These are phyloP conservation scores for Augochlorella aurata DNA, from an alignment of 2,888 invertebrate species.

Conservation along the genomic window DNA sequence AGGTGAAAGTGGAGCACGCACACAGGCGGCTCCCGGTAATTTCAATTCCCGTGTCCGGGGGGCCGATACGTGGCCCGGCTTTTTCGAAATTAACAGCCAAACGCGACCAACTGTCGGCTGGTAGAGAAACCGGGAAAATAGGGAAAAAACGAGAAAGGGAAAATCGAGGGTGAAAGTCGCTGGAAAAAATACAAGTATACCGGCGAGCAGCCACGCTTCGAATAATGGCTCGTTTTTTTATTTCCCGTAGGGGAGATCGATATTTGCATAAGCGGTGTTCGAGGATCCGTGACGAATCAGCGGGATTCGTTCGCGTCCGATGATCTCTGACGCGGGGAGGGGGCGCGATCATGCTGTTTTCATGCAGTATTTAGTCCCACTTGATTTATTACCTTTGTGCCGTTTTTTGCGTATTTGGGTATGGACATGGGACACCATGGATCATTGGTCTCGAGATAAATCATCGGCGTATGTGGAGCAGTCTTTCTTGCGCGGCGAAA, in stretches of 20 bases:
- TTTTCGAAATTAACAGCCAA: constrained; percentile 76
- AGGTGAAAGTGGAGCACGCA: constrained; percentile 36
- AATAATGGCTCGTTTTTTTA: constrained; percentile 66
- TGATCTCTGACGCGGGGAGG: constrained; percentile 39
- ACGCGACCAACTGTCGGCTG: constrained; percentile 75
- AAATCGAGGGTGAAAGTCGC: constrained; percentile 41
- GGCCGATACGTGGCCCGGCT: constrained; percentile 68
- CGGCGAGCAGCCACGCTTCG: constrained; percentile 47
- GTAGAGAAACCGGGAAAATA: constrained; percentile 13
- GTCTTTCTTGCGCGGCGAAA: background rate
- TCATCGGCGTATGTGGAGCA: background rate
- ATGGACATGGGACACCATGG: constrained; percentile 2
- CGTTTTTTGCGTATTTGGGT: constrained; percentile 29
- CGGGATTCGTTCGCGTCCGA: constrained; percentile 52
- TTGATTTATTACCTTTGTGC: constrained; percentile 45
- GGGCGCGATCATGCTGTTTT: constrained; percentile 51
- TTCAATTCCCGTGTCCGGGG: constrained; percentile 51
- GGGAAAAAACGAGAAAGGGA: background rate
- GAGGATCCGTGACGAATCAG: constrained; percentile 77
- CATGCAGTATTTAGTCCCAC: constrained; percentile 55
- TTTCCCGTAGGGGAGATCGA: constrained; percentile 64
- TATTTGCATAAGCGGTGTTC: constrained; percentile 77
- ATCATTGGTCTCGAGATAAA: constrained; percentile 17
- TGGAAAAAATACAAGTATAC: constrained; percentile 43
- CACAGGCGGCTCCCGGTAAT: constrained; percentile 37